phyloP scores from a whole-genome alignment of 2,797 vertebrate species.

The Lindbergichthys nudifrons region DNA sequence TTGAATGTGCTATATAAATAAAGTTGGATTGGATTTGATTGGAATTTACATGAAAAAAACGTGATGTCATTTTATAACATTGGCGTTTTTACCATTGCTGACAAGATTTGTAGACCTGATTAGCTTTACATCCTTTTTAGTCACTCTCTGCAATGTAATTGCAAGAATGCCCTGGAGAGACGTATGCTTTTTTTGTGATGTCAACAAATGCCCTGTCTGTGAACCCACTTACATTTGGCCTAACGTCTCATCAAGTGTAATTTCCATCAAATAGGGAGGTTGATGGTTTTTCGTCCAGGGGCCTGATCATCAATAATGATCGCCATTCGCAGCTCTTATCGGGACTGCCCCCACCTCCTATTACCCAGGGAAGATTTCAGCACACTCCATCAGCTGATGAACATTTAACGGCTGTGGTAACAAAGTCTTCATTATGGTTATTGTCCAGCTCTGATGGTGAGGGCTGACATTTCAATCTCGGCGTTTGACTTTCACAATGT shows the following conservation, averaged over 20 bases:
- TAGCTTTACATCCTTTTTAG: not conserved
- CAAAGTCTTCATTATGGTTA: constrained; percentile 70
- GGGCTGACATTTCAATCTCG: constrained; percentile 65
- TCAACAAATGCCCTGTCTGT: constrained; percentile 52
- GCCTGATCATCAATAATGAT: constrained; percentile 61
- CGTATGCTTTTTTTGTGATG: constrained; percentile 5
- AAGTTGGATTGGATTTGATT: too few relatives aligned
- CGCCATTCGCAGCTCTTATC: constrained; percentile 43
- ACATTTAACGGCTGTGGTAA: constrained; percentile 63
- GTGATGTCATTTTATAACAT: not conserved
- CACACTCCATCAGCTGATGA: constrained; percentile 59
- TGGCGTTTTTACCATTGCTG: not conserved
- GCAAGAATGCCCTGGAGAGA: constrained; percentile 7
- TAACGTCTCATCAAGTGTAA: constrained; percentile 44
- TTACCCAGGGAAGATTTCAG: constrained; percentile 48
- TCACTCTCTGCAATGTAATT: constrained; percentile 1
- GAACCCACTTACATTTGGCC: constrained; percentile 57
- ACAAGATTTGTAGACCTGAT: not conserved
- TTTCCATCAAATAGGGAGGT: constrained; percentile 51
- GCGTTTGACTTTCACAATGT: constrained; percentile 60
- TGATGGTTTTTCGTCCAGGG: constrained; percentile 64
- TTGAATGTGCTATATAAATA: too few relatives aligned
- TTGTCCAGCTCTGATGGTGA: constrained; percentile 56
- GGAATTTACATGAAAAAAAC: too few relatives aligned
- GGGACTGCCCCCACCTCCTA: constrained; percentile 27